Evolutionary conservation across 2,113 vertebrate species (phyloP).

Genomic region (Nyctibius bracteatus): DNA sequence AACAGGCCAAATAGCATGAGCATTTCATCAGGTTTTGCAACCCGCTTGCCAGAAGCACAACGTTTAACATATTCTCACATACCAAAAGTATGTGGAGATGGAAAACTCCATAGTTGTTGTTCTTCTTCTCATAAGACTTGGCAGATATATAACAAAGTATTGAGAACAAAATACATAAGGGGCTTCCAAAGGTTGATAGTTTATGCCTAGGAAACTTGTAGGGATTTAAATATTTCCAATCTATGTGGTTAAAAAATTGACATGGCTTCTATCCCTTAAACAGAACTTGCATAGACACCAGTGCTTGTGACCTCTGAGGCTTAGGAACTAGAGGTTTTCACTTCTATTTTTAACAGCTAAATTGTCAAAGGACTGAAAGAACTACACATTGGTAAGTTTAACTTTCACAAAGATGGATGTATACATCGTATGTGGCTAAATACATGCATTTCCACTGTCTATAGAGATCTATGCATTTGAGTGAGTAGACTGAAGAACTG

Average conservation of each 20-base stretch:
- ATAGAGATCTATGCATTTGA: fast-evolving
- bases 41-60: not conserved
- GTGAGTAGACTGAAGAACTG: not conserved
- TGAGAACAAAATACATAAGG: not conserved
- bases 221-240: not conserved
- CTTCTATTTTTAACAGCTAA: not conserved
- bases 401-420: not conserved
- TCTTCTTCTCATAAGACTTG: not conserved
- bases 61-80: not conserved
- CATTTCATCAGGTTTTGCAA: not conserved
- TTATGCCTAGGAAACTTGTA: not conserved
- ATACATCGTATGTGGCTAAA: not conserved
- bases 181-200: not conserved
- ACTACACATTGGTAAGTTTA: not conserved
- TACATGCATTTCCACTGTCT: not conserved
- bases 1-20: fast-evolving
- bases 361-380: not conserved
- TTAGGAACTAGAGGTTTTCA: not conserved
- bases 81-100: not conserved
- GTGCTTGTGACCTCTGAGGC: not conserved
- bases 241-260: not conserved
- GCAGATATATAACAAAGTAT: not conserved
- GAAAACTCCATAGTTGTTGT: not conserved
- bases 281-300: not conserved
- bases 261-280: not conserved